Evolutionary conservation across 2,113 vertebrate genomes (phyloP), one percentile per base, ranked within the genome.

Genomic region (Bos taurus): DNA sequence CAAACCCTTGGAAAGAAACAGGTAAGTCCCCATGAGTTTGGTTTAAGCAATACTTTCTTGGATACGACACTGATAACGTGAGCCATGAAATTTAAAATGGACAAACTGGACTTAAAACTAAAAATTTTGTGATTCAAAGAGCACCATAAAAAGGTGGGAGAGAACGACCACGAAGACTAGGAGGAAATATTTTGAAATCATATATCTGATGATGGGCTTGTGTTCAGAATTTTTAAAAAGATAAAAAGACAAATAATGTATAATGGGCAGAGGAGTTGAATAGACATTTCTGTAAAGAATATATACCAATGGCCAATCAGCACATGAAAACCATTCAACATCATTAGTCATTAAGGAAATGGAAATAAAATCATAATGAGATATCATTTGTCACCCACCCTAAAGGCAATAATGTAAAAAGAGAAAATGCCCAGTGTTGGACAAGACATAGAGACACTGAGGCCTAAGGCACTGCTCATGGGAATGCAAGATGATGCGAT

Each of bases 391-490:
- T 62, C 21, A 43, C 50, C 21, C 26, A 25, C n/a, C 40, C 26
- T n/a, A 52, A 54, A 14, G 8, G 15, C 46, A 46, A 19, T 15
- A 54, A 21, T 7, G 13, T n/a, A 56, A 17, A 12, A 56, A 36
- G 43, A n/a, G 77, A n/a, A 60, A 62, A 46, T n/a, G 15, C 26
- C 6, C 10, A 13, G 36, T 7, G 4, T 40, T 48, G 86, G 30
- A 21, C 21, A 43, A 57, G 10, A 50, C 0, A 13, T 4, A 33
- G 16, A 64, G 33, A 80, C 30, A n/a, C 10, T 2, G 12, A 10
- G 54, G n/a, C 9, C 16, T 3, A 13, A 6, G 2, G 8, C 19
- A 12, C 12, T 16, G 25, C 50, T 33, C 26, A 0, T 23, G 43
- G 2, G 15, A 26, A 43, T 28, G 15, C 15, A n/a, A 60, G 40